These are phyloP conservation scores for Motacilla alba DNA, from an alignment of 2,113 vertebrate species.

Conservation along the genomic window DNA sequence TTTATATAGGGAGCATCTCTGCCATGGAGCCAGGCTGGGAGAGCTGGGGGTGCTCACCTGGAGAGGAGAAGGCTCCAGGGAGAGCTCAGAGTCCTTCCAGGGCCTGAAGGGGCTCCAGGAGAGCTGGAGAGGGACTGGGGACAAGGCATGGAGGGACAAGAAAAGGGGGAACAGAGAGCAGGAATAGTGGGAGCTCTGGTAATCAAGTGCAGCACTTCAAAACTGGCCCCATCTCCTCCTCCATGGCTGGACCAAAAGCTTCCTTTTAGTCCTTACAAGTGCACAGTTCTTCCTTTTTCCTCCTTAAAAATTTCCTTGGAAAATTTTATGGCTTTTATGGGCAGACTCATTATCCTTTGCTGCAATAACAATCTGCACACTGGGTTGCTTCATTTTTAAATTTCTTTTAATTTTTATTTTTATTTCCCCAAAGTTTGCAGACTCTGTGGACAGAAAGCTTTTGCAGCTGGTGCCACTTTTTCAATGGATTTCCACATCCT, in stretches of 20 bases:
- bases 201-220: neutral
- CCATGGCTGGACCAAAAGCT: neutral
- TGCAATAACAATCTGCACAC: neutral
- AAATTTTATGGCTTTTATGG: neutral
- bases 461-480: constrained; percentile 17
- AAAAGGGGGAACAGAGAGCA: too few relatives aligned
- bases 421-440: neutral
- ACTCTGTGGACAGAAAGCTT: neutral
- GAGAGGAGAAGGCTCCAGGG: neutral
- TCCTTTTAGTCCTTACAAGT: neutral
- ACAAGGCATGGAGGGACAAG: neutral
- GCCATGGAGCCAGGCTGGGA: neutral
- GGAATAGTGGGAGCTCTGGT: neutral
- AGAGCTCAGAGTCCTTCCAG: neutral
- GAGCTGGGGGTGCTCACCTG: neutral
- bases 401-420: neutral
- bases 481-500: constrained; percentile 3
- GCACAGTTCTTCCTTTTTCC: neutral
- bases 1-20: neutral
- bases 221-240: neutral
- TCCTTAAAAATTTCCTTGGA: neutral
- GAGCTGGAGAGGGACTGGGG: neutral
- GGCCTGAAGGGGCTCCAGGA: neutral
- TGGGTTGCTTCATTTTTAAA: neutral
- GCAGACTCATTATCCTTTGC: neutral